phyloP scores from a whole-genome alignment of 2,888 invertebrate genomes.

The Steinernema hermaphroditum region DNA sequence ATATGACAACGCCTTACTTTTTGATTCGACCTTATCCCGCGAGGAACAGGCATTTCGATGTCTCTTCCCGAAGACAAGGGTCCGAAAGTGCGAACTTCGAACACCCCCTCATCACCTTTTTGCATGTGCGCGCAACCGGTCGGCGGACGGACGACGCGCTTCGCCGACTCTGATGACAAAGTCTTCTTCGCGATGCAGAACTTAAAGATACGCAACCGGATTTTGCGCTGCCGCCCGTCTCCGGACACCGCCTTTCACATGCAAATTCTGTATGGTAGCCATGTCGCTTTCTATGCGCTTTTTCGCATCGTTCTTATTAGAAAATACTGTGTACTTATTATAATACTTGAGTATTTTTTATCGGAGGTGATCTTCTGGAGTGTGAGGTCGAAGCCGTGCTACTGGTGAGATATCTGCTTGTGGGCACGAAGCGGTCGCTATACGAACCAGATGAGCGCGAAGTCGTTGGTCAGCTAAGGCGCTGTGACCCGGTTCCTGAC shows the following conservation, averaged over 20 bases:
- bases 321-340: too few species aligned
- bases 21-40: too few species aligned
- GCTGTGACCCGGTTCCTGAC: background rate
- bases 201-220: constrained; percentile 25
- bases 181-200: background rate
- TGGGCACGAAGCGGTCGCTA: background rate
- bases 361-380: too few species aligned
- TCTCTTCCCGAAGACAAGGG: background rate
- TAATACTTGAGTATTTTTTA: too few species aligned
- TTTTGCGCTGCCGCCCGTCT: constrained; percentile 9
- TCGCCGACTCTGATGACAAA: constrained; percentile 9
- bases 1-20: too few species aligned
- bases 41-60: too few species aligned
- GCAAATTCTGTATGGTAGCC: background rate
- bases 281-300: background rate
- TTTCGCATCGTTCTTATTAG: background rate
- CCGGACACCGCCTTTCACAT: constrained; percentile 7
- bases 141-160: background rate
- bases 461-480: background rate
- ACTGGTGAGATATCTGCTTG: background rate
- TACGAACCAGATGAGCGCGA: background rate
- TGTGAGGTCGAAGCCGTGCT: too few species aligned
- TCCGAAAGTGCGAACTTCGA: constrained; percentile 20
- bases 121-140: background rate
- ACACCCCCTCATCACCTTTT: constrained; percentile 1